Evolutionary conservation across 2,797 vertebrate species (phyloP), one percentile per base, ranked within the genome.

Genomic region (Enteromius treurensis): DNA sequence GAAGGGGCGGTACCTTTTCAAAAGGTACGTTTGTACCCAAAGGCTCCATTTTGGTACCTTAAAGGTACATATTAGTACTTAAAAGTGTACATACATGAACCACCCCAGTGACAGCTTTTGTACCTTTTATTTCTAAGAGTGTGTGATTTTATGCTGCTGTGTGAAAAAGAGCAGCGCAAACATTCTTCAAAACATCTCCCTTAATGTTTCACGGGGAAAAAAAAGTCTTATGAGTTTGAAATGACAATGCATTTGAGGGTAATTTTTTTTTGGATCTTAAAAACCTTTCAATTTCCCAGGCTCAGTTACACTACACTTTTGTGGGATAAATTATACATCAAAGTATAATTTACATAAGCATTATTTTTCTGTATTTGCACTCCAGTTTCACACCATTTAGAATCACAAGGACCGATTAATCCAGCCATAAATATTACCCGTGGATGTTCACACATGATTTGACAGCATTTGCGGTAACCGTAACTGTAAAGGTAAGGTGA

Each of bases 381-480:
- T 23, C 2, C 2, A 40, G 14, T 58, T 68, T 67, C n/a, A 79
- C 64, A 79, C 1, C 60, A n/a, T 9, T 67, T 21, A 32, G 40
- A 77, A 64, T 77, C 45, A 17, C 77, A 37, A 67, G 29, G 26
- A 34, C 58, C 26, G 32, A 55, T 79, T 55, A 55, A 49, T 23
- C 34, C n/a, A 53, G 37, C 47, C 21, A 6, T 15, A 26, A 68
- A 40, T 40, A 68, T 68, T 5, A 0, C 3, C 53, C 19, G 15
- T 42, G 13, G 2, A 60, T 45, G 6, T 32, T 58, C 11, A 80
- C 53, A 47, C 79, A 47, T 81, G 68, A 62, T 73, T 73, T 60
- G 51, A 45, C 51, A 58, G 49, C 34, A 58, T 58, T 55, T 81
- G 26, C 2, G 1, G 23, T 23, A 69, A 79, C 14, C 32, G 4